phyloP scores from a whole-genome alignment of 1,140 invertebrate genomes.

The Neomicropteryx cornuta region DNA sequence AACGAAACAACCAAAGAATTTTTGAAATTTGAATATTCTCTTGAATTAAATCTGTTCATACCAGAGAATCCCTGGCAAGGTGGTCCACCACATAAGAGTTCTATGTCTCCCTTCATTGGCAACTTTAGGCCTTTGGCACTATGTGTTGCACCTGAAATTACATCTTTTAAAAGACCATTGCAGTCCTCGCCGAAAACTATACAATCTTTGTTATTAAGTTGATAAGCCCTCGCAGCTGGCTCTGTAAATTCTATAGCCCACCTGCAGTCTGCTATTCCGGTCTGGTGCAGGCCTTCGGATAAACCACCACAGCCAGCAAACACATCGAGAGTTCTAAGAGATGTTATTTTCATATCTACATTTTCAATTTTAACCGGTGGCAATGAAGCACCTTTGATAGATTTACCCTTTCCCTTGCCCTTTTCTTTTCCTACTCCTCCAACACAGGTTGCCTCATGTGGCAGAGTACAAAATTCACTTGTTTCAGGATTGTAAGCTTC shows the following conservation, averaged over 20 bases:
- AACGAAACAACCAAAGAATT: constrained; percentile 80
- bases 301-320: constrained; percentile 83
- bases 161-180: constrained; percentile 57
- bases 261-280: constrained; percentile 52
- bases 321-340: constrained; percentile 64
- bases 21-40: constrained; percentile 83
- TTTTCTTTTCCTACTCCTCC: constrained; percentile 55
- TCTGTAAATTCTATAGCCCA: constrained; percentile 81
- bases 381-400: constrained; percentile 31
- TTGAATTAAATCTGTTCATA: constrained; percentile 80
- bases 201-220: constrained; percentile 62
- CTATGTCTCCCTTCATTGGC: constrained; percentile 71
- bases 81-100: constrained; percentile 79
- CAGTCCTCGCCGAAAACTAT: constrained; percentile 75
- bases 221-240: constrained; percentile 68
- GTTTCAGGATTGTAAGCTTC: constrained; percentile 52
- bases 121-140: constrained; percentile 45
- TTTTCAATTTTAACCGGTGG: constrained; percentile 21
- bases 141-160: constrained; percentile 43
- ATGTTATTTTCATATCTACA: constrained; percentile 29
- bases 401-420: constrained; percentile 61
- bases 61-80: constrained; percentile 87
- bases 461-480: constrained; percentile 51
- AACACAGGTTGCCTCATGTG: constrained; percentile 43
- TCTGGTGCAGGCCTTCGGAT: constrained; percentile 60